Base-by-base conservation (phyloP, 2,797 vertebrate genomes). In the Lacerta bilineata region DNA sequence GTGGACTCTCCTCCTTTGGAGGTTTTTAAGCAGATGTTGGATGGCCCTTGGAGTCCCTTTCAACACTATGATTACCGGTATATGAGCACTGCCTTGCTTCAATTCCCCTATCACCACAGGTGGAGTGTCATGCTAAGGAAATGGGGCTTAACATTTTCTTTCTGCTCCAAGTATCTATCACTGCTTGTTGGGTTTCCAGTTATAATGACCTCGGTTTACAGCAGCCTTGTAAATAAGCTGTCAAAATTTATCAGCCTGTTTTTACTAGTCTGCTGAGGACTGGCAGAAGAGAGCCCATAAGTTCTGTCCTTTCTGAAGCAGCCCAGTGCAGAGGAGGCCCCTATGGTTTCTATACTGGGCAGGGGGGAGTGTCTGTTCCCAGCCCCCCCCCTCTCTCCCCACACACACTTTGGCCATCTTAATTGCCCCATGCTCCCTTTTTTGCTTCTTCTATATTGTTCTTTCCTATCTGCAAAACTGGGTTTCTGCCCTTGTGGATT, bases 401-500 rank as follows among this genome's bases (percentile, higher is more conserved):
- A 18, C 7, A 72, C 5, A 61, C 8, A 20, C 23, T 43, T 36
- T 43, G 27, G 6, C 36, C 71, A 64, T 66, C 72, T 61, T 76
- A 83, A 83, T 66, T 76, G 20, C n/a, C 83, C n/a, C 23, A 18
- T 80, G 66, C 39, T 80, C 27, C 43, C 50, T 72, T 41, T 80
- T 10, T 66, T n/a, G 36, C 66, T 83, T 39, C 27, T 81, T 81
- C 10, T 81, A 27, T 20, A 64, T 36, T 20, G 68, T 5, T 64
- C n/a, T 23, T 76, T n/a, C 55, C 75, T 83, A 68, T 88, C 41
- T 77, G 83, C 71, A 77, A 88, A 88, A 74, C 39, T 74, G 36
- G 61, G 61, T 18, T 75, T 83, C 25, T 82, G 39, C 64, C 80
- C 61, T 83, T 83, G 59, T 77, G 64, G 72, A 69, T 77, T 77